A percentile compares a stretch with the other conserved stretches of the same genome.
Conservation (phyloP, 2,113 vertebrate genomes). For the Rallus limicola region DNA sequence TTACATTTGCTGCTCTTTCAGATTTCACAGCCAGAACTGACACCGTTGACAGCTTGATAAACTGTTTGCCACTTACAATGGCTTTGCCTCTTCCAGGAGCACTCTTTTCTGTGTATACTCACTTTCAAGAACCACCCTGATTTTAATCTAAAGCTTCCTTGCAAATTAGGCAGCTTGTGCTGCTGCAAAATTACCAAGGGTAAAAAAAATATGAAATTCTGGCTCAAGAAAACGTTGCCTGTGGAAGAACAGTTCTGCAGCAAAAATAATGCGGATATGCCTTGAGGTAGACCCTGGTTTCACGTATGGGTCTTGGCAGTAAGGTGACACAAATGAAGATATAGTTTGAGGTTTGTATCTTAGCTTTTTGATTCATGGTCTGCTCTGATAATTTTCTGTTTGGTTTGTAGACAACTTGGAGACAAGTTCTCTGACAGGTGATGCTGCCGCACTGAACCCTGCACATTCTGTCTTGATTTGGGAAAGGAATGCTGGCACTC, state of each 20-base stretch:
- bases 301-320: not conserved
- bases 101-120: not conserved
- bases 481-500: not conserved
- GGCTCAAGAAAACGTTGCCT: not conserved
- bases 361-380: not conserved
- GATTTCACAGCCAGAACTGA: conserved; percentile 28
- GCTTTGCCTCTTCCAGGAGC: conserved; percentile 52
- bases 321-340: not conserved
- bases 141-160: conserved; percentile 1
- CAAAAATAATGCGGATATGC: too few relatives aligned
- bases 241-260: not conserved
- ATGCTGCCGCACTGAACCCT: not conserved
- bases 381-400: not conserved
- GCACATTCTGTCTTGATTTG: not conserved
- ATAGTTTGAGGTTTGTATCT: not conserved
- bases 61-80: conserved; percentile 5
- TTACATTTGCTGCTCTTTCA: conserved; percentile 60
- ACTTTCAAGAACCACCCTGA: not conserved
- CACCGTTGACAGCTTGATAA: conserved; percentile 56
- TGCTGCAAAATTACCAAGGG: not conserved
- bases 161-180: not conserved
- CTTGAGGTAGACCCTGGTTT: not conserved
- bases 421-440: conserved; percentile 12
- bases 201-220: not conserved
- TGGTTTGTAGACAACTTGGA: not conserved